Evolutionary conservation across 2,797 vertebrate species (phyloP).

Genomic region (Galago senegalensis): DNA sequence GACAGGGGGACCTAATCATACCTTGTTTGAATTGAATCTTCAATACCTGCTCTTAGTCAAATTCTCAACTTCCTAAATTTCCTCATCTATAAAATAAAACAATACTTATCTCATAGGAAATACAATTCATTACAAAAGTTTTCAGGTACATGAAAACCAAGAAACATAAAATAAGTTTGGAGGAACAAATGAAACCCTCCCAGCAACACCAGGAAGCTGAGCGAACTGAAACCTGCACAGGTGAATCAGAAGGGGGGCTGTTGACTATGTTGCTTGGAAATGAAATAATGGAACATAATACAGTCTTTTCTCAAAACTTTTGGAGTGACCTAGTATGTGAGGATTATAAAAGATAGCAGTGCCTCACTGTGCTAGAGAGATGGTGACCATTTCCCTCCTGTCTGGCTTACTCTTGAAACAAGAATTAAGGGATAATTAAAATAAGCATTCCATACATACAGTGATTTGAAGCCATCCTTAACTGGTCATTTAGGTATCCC

Average conservation of each 20-base stretch:
- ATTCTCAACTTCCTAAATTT: conserved; percentile 14
- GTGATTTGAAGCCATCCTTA: background rate
- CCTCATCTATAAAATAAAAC: conserved; percentile 12
- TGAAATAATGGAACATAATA: too few species aligned
- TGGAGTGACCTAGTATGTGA: background rate
- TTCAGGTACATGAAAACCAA: too few species aligned
- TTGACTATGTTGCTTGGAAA: too few species aligned
- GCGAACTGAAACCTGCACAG: too few species aligned
- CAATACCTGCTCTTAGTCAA: background rate
- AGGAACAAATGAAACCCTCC: too few species aligned
- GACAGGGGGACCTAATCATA: background rate
- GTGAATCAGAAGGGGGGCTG: too few species aligned
- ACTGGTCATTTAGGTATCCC: background rate
- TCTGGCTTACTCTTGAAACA: background rate
- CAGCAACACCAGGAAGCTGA: too few species aligned
- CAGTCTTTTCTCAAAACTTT: too few species aligned
- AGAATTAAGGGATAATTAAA: background rate
- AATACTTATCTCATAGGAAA: background rate
- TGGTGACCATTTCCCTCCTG: background rate
- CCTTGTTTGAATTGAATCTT: background rate
- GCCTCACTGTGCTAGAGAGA: background rate
- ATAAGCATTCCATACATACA: background rate
- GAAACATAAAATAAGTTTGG: too few species aligned
- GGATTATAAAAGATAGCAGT: background rate
- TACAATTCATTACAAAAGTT: too few species aligned